phyloP scores from a whole-genome alignment of 2,888 invertebrate genomes.

The Eupithecia subfuscata region DNA sequence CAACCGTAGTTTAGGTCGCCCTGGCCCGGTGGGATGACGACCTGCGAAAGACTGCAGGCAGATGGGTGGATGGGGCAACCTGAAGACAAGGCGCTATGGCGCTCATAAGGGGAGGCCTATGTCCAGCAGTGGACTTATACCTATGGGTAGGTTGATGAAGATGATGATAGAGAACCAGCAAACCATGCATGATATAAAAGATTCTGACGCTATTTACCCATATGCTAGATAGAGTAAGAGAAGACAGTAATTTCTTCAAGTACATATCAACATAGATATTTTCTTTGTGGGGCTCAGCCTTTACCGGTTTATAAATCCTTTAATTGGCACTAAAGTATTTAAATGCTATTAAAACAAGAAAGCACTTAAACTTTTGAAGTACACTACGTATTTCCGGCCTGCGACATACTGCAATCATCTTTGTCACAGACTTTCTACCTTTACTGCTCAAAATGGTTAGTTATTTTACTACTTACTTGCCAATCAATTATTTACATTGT shows the following conservation, averaged over 20 bases:
- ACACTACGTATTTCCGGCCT: constrained; percentile 11
- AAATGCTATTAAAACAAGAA: constrained; percentile 3
- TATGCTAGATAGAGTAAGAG: background rate
- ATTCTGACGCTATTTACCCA: background rate
- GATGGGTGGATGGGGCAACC: no score
- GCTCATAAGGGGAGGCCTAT: no score
- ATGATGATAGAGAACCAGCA: background rate
- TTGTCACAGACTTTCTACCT: constrained; percentile 28
- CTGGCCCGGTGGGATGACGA: no score
- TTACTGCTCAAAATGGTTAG: constrained; percentile 42
- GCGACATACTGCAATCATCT: constrained; percentile 22
- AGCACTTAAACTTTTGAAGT: constrained; percentile 13
- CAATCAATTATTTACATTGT: constrained; percentile 51
- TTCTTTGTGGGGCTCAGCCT: constrained; percentile 3
- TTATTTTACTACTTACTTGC: constrained; percentile 60
- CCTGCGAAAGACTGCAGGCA: no score
- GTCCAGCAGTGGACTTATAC: no score
- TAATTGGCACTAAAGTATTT: constrained; percentile 6
- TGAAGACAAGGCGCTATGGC: no score
- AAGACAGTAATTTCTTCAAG: background rate
- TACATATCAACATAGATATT: constrained; percentile 2
- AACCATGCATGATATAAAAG: background rate
- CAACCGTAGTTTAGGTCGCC: no score
- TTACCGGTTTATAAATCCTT: constrained; percentile 5
- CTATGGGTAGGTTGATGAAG: no score